These are phyloP conservation scores for Hyalella azteca DNA, from an alignment of 2,888 invertebrate genomes.

Conservation along the genomic window DNA sequence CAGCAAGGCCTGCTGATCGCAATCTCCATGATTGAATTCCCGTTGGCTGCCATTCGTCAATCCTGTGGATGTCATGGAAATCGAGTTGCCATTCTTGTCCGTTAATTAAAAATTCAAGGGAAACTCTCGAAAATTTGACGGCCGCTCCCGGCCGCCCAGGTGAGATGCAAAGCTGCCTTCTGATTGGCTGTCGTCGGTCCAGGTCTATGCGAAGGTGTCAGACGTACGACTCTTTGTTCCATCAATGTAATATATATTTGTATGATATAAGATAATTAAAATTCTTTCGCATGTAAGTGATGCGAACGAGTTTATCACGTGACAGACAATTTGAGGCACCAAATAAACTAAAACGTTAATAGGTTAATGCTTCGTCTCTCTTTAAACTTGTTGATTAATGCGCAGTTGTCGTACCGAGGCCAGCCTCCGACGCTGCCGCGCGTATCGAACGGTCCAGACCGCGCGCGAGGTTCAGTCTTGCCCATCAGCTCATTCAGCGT, in stretches of 20 bases:
- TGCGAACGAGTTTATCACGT: too few relatives aligned
- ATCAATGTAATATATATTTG: too few relatives aligned
- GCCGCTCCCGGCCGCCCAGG: not conserved
- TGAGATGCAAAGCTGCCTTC: not conserved
- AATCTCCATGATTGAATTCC: not conserved
- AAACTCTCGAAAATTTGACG: not conserved
- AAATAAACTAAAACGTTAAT: too few relatives aligned
- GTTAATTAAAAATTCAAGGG: conserved; percentile 18
- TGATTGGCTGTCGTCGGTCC: conserved; percentile 4
- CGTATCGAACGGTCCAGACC: not conserved
- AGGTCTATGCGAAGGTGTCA: not conserved
- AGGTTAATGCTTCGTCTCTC: too few relatives aligned
- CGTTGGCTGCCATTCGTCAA: not conserved
- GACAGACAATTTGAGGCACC: too few relatives aligned
- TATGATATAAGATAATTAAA: too few relatives aligned
- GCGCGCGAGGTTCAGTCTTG: not conserved
- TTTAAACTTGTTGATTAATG: too few relatives aligned
- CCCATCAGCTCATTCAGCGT: too few relatives aligned
- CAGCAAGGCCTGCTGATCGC: too few relatives aligned
- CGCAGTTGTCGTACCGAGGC: not conserved
- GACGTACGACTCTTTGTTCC: not conserved
- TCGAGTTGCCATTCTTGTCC: not conserved
- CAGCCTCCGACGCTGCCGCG: not conserved
- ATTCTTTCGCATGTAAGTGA: too few relatives aligned
- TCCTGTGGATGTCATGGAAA: not conserved